Percentiles rank a stretch among this genome's conserved stretches.
Conservation (phyloP, 2,888 invertebrate genomes). For the Nephrotoma flavescens region DNA sequence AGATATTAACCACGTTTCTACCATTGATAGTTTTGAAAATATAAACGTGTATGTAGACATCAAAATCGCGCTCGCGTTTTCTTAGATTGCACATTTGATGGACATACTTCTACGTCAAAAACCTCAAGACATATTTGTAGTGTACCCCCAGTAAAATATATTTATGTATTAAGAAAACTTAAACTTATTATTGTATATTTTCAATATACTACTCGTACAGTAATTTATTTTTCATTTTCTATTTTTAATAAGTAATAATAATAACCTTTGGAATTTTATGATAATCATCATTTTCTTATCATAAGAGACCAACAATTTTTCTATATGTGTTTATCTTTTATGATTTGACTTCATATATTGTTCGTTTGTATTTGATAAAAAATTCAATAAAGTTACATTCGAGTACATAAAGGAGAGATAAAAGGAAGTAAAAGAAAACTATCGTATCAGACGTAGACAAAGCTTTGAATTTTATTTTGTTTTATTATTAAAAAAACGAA, state of each 20-base stretch:
- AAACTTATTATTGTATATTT: too few relatives aligned
- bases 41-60: too few relatives aligned
- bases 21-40: too few relatives aligned
- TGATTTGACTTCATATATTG: neutral
- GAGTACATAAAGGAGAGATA: neutral
- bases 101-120: too few relatives aligned
- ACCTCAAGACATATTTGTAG: too few relatives aligned
- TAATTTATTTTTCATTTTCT: neutral
- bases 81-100: too few relatives aligned
- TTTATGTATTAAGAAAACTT: too few relatives aligned
- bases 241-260: neutral
- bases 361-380: neutral
- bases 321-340: neutral
- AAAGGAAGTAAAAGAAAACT: neutral
- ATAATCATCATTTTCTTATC: neutral
- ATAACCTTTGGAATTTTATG: neutral
- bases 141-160: too few relatives aligned
- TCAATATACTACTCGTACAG: too few relatives aligned
- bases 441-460: neutral
- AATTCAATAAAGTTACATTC: neutral
- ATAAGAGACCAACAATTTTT: neutral
- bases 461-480: neutral
- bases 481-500: neutral
- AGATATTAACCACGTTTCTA: too few relatives aligned
- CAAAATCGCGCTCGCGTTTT: too few relatives aligned